phyloP scores from a whole-genome alignment of 2,888 invertebrate species.

The Keiferia lycopersicella region DNA sequence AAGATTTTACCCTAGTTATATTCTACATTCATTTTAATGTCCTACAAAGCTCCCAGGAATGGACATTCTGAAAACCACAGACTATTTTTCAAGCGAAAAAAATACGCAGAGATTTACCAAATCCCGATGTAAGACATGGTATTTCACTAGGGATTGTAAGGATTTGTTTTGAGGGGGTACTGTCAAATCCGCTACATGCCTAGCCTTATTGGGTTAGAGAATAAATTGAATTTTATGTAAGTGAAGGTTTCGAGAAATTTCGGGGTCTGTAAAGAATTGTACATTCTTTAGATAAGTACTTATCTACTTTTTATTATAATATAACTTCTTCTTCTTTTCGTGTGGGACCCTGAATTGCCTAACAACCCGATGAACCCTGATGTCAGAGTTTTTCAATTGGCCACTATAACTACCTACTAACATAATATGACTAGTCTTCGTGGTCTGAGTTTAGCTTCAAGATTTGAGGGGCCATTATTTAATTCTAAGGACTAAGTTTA shows the following conservation, averaged over 20 bases:
- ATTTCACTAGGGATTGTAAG: conserved; percentile 21
- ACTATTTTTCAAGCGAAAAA: conserved; percentile 16
- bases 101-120: conserved; percentile 15
- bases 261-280: not conserved
- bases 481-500: too few relatives aligned
- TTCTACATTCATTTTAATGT: not conserved
- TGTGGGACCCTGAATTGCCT: too few relatives aligned
- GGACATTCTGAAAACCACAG: not conserved
- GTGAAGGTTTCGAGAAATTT: not conserved
- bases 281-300: too few relatives aligned
- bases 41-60: not conserved
- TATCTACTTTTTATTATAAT: too few relatives aligned
- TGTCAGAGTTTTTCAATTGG: too few relatives aligned
- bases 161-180: conserved; percentile 13
- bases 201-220: conserved; percentile 1
- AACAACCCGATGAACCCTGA: too few relatives aligned
- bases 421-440: too few relatives aligned
- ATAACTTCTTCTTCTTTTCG: too few relatives aligned
- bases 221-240: conserved; percentile 8
- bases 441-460: too few relatives aligned
- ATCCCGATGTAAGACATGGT: conserved; percentile 16
- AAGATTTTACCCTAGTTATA: not conserved
- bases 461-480: too few relatives aligned
- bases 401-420: too few relatives aligned
- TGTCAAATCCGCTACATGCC: conserved; percentile 7